Percentiles rank a stretch among this genome's conserved stretches.
phyloP scores from a whole-genome alignment of 2,888 invertebrate genomes.

The Dione vanillae region DNA sequence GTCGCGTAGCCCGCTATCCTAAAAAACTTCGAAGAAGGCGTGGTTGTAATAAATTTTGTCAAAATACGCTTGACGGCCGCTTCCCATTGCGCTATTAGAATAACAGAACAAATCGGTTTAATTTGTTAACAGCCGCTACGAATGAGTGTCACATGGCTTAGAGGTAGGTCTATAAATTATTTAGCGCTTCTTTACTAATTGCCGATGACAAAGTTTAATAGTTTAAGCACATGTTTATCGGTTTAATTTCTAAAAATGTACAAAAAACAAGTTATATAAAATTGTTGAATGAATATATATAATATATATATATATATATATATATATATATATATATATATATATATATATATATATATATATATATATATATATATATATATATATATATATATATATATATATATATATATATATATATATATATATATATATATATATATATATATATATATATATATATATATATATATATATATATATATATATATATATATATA shows the following conservation, averaged over 20 bases:
- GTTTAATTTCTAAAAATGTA: constrained; percentile 52
- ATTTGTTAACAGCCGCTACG: constrained; percentile 82
- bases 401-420: too few relatives aligned
- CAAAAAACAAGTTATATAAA: neutral
- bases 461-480: too few relatives aligned
- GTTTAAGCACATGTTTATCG: constrained; percentile 77
- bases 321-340: too few relatives aligned
- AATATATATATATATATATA: too few relatives aligned
- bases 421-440: too few relatives aligned
- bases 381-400: too few relatives aligned
- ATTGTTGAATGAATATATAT: neutral
- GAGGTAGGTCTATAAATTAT: constrained; percentile 71
- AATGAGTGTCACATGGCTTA: constrained; percentile 80
- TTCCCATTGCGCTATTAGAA: constrained; percentile 82
- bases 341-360: too few relatives aligned
- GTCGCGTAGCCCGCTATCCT: constrained; percentile 69
- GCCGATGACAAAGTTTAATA: constrained; percentile 81
- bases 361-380: too few relatives aligned
- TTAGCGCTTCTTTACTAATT: constrained; percentile 79
- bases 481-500: too few relatives aligned
- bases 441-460: too few relatives aligned
- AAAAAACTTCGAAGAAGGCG: constrained; percentile 76
- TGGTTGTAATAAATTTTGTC: constrained; percentile 84
- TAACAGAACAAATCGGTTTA: constrained; percentile 83
- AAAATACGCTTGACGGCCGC: constrained; percentile 80